Conservation (phyloP, 2,113 vertebrate species). For the Macrotis lagotis region DNA sequence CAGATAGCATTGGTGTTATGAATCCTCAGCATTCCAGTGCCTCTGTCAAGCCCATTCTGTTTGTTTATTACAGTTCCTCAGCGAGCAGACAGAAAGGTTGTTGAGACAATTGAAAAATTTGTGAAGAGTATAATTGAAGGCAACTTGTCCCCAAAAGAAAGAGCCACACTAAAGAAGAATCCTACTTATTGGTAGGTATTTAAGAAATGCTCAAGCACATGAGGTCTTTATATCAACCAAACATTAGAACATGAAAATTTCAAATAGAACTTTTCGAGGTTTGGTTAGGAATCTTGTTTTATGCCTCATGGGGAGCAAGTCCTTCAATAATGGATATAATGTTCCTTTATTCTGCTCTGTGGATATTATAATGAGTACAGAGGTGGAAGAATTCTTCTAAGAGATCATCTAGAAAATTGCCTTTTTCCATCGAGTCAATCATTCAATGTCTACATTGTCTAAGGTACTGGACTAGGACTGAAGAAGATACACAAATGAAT, state of each 20-base stretch:
- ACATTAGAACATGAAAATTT: not conserved
- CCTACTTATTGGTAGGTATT: constrained; percentile 84
- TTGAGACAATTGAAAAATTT: constrained; percentile 82
- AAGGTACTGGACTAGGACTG: not conserved
- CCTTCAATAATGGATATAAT: not conserved
- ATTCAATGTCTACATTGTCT: not conserved
- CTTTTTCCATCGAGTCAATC: not conserved
- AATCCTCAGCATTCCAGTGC: not conserved
- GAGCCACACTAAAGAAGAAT: constrained; percentile 70
- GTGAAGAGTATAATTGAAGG: constrained; percentile 76
- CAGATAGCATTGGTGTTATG: not conserved
- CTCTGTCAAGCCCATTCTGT: constrained; percentile 33
- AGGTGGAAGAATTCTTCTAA: not conserved
- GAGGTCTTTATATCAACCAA: not conserved
- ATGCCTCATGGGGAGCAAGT: not conserved
- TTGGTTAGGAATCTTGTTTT: not conserved
- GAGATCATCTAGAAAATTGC: not conserved
- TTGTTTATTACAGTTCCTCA: constrained; percentile 67
- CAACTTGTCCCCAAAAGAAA: constrained; percentile 78
- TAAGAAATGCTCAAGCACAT: not conserved
- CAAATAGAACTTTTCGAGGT: not conserved
- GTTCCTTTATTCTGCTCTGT: not conserved
- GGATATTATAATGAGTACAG: not conserved
- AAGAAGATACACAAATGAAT: not conserved
- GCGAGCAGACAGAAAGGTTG: constrained; percentile 79